Evolutionary conservation across 2,888 invertebrate species (phyloP).

Genomic region (Phortica magna): DNA sequence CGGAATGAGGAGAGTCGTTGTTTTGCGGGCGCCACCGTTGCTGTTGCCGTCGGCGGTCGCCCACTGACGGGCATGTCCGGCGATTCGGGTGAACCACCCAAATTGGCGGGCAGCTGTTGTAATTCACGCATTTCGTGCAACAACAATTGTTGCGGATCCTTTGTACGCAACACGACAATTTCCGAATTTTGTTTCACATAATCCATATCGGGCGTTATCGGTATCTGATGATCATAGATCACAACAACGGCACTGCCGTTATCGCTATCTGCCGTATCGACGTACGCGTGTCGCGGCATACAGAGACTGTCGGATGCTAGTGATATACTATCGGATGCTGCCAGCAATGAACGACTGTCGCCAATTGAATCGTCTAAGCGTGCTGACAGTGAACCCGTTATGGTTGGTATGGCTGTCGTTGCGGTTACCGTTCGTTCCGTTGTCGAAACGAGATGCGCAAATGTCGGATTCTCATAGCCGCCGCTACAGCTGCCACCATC

Average conservation of each 20-base stretch:
- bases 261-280: slow-evolving; percentile 63
- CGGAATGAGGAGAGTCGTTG: slow-evolving; percentile 78
- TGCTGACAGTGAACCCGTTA: slow-evolving; percentile 24
- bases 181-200: slow-evolving; percentile 77
- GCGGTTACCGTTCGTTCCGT: slow-evolving; percentile 23
- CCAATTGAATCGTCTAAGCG: slow-evolving; percentile 56
- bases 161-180: slow-evolving; percentile 77
- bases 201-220: slow-evolving; percentile 76
- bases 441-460: slow-evolving; percentile 73
- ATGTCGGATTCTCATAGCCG: slow-evolving; percentile 77
- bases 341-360: slow-evolving; percentile 53
- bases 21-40: slow-evolving; percentile 75
- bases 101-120: slow-evolving; percentile 70
- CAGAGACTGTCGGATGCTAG: slow-evolving; percentile 59
- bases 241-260: slow-evolving; percentile 74
- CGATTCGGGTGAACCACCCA: slow-evolving; percentile 58
- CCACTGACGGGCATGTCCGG: slow-evolving; percentile 48
- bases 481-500: slow-evolving; percentile 54
- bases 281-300: slow-evolving; percentile 61
- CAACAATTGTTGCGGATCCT: slow-evolving; percentile 71
- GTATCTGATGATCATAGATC: slow-evolving; percentile 76
- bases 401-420: slow-evolving; percentile 28
- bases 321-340: slow-evolving; percentile 62
- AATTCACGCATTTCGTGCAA: slow-evolving; percentile 70
- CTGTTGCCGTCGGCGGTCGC: slow-evolving; percentile 50